Evolutionary conservation across 1,140 invertebrate genomes (phyloP).

Genomic region (Pogonomyrmex californicus): DNA sequence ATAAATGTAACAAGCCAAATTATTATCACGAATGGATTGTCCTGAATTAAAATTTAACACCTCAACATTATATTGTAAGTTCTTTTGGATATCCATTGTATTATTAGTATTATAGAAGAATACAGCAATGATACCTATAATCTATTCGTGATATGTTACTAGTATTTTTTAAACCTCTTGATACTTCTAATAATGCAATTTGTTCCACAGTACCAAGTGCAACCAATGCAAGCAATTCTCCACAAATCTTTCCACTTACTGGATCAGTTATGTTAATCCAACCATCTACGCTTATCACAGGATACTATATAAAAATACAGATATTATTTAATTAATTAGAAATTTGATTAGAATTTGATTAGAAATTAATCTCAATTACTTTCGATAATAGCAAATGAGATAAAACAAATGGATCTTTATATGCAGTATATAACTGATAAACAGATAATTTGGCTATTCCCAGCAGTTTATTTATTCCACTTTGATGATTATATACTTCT

Average conservation of each 20-base stretch:
- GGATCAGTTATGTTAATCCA: slow-evolving; percentile 87
- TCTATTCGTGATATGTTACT: slow-evolving; percentile 67
- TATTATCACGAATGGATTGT: neutral
- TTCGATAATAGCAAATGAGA: slow-evolving; percentile 86
- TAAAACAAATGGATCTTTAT: slow-evolving; percentile 87
- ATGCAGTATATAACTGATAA: slow-evolving; percentile 89
- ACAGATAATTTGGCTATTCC: slow-evolving; percentile 88
- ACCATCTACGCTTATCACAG: slow-evolving; percentile 88
- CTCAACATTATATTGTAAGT: neutral
- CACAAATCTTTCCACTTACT: slow-evolving; percentile 83
- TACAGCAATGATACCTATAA: slow-evolving; percentile 18
- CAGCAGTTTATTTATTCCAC: slow-evolving; percentile 83
- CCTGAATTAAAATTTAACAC: neutral
- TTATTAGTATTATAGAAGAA: slow-evolving; percentile 1
- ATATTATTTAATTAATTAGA: slow-evolving; percentile 33
- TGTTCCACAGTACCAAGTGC: slow-evolving; percentile 89
- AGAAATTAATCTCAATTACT: slow-evolving; percentile 66
- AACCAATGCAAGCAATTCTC: slow-evolving; percentile 87
- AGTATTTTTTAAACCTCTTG: slow-evolving; percentile 85
- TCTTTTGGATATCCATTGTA: neutral
- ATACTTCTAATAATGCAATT: slow-evolving; percentile 87
- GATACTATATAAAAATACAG: slow-evolving; percentile 83
- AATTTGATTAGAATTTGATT: slow-evolving; percentile 18
- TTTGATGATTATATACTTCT: slow-evolving; percentile 87
- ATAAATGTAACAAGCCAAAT: slow-evolving; percentile 8